These are phyloP conservation scores for Phengaris alcon DNA, from an alignment of 2,888 invertebrate genomes.

Conservation along the genomic window DNA sequence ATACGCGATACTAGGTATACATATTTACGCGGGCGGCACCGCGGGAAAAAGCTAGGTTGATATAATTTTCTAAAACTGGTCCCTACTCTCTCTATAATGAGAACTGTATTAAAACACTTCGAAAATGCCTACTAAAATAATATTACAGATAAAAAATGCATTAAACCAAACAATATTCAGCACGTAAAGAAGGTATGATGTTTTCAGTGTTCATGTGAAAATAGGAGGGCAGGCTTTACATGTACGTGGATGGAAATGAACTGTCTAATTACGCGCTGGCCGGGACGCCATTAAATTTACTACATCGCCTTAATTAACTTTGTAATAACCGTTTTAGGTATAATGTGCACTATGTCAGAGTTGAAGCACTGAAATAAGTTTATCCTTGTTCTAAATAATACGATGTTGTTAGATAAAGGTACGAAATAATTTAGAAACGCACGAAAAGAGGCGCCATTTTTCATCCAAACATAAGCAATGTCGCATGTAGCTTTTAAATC, in stretches of 20 bases:
- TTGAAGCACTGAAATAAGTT: no score
- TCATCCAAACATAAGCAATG: no score
- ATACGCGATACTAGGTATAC: no score
- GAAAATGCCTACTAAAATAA: no score
- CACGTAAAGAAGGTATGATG: background rate
- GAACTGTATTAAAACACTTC: no score
- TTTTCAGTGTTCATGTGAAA: background rate
- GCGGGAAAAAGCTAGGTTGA: no score
- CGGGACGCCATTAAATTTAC: constrained; percentile 40
- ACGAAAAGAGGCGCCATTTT: background rate
- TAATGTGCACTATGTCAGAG: background rate
- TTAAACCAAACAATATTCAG: background rate
- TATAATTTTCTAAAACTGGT: no score
- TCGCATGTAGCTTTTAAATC: background rate
- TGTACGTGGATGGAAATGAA: constrained; percentile 38
- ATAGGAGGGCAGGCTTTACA: background rate
- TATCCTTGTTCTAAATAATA: no score
- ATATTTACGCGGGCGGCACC: no score
- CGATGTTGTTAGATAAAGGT: no score
- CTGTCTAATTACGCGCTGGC: constrained; percentile 48
- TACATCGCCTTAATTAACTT: constrained; percentile 32
- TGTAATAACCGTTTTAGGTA: constrained; percentile 27
- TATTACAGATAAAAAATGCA: background rate
- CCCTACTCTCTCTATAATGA: no score
- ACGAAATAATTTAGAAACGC: no score